A percentile compares a stretch with the other conserved stretches of the same genome.
Evolutionary conservation across 1,140 invertebrate species (phyloP).

Genomic region (Drosophila novamexicana): DNA sequence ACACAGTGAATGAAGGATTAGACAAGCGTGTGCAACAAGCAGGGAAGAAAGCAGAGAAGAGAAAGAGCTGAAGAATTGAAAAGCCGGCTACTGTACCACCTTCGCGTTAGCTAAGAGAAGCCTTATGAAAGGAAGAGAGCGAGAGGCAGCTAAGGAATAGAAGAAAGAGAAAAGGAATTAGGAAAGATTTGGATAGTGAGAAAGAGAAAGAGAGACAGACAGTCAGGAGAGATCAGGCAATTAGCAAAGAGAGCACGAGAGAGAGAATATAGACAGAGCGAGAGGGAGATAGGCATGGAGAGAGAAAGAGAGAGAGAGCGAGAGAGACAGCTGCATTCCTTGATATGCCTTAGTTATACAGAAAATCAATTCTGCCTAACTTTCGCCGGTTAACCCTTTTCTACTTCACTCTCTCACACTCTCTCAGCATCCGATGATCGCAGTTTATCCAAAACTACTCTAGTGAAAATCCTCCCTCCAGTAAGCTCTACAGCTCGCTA

Average conservation of each 20-base stretch:
- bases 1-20: too few species aligned
- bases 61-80: not conserved
- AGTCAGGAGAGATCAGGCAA: not conserved
- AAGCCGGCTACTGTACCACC: too few species aligned
- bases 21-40: not conserved
- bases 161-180: too few species aligned
- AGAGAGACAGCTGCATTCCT: not conserved
- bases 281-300: not conserved
- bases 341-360: too few species aligned
- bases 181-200: too few species aligned
- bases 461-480: too few species aligned
- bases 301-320: not conserved
- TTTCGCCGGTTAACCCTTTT: not conserved
- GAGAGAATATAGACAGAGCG: not conserved
- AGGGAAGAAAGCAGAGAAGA: not conserved
- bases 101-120: too few species aligned
- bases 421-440: not conserved
- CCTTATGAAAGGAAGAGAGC: too few species aligned
- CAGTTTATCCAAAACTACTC: too few species aligned
- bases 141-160: too few species aligned
- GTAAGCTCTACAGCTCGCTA: too few species aligned
- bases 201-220: not conserved
- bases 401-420: not conserved
- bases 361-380: not conserved
- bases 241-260: not conserved